These are phyloP conservation scores for Spea hammondii DNA, from an alignment of 2,797 vertebrate genomes.

Conservation along the genomic window DNA sequence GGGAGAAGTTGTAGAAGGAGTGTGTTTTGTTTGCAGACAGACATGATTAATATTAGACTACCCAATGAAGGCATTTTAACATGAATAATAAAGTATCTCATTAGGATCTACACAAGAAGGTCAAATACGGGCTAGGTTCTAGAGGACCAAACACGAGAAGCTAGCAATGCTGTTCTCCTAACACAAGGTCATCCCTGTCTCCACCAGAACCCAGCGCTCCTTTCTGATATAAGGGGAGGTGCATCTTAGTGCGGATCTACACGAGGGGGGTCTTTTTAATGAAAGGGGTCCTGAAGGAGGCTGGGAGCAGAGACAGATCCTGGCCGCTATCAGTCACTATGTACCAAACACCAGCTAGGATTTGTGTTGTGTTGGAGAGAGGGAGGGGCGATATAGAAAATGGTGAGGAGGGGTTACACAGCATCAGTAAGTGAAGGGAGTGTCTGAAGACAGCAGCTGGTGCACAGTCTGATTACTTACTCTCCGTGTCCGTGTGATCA, in stretches of 20 bases:
- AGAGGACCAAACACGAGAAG: not conserved
- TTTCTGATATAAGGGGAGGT: slow-evolving; percentile 7
- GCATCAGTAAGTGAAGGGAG: slow-evolving; percentile 26
- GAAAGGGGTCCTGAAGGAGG: not conserved
- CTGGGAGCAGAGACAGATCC: slow-evolving; percentile 5
- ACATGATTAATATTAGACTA: slow-evolving; percentile 48
- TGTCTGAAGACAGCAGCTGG: slow-evolving; percentile 23
- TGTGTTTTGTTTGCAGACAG: slow-evolving; percentile 35
- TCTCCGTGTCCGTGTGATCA: slow-evolving; percentile 1
- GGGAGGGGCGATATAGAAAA: not conserved
- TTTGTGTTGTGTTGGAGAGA: not conserved
- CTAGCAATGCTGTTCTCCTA: slow-evolving; percentile 4
- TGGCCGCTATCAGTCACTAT: slow-evolving; percentile 42
- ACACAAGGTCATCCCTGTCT: slow-evolving; percentile 19
- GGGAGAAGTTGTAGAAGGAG: slow-evolving; percentile 4
- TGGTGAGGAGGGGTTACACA: not conserved
- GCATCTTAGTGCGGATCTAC: not conserved
- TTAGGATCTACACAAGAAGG: slow-evolving; percentile 49
- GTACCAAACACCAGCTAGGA: slow-evolving; percentile 16
- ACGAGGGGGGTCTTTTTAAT: too few relatives aligned
- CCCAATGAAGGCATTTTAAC: slow-evolving; percentile 44
- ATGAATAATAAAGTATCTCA: slow-evolving; percentile 53
- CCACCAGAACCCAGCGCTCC: not conserved
- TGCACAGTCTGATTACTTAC: slow-evolving; percentile 16
- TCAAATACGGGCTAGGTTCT: slow-evolving; percentile 27